These are phyloP conservation scores for Onychomys torridus DNA, from an alignment of 2,797 vertebrate species.

Conservation along the genomic window DNA sequence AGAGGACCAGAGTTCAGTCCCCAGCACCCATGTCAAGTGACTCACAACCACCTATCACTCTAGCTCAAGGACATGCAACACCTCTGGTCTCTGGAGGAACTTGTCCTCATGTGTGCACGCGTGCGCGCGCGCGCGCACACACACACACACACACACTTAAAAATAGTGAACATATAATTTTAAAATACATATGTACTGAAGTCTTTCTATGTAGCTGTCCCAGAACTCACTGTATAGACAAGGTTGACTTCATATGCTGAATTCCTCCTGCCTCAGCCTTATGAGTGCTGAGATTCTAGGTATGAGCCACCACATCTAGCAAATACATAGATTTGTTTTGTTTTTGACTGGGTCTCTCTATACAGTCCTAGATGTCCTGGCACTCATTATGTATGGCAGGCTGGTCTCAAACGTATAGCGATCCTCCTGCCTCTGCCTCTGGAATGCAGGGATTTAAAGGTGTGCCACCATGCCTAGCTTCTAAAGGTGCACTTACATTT, in stretches of 20 bases:
- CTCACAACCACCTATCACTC: neutral
- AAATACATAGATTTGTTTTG: neutral
- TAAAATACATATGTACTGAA: neutral
- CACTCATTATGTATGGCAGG: neutral
- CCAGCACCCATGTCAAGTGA: neutral
- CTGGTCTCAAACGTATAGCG: too few species aligned
- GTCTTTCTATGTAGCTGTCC: neutral
- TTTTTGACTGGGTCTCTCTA: neutral
- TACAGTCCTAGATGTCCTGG: neutral
- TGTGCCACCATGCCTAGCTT: neutral
- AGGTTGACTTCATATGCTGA: neutral
- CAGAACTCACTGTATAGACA: neutral
- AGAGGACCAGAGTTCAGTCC: neutral
- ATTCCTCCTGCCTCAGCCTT: neutral
- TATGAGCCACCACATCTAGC: neutral
- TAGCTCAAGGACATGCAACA: neutral
- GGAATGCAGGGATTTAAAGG: neutral
- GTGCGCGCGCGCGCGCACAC: neutral
- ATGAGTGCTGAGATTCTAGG: neutral
- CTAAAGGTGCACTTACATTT: neutral
- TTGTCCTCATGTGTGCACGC: too few species aligned
- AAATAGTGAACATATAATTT: neutral
- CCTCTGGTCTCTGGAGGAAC: neutral
- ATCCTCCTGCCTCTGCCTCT: neutral
- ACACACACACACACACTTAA: too few species aligned